phyloP scores from a whole-genome alignment of 30 jellyfish, hydroid and myxozoan genomes.

The Phacellophora camtschatica region DNA sequence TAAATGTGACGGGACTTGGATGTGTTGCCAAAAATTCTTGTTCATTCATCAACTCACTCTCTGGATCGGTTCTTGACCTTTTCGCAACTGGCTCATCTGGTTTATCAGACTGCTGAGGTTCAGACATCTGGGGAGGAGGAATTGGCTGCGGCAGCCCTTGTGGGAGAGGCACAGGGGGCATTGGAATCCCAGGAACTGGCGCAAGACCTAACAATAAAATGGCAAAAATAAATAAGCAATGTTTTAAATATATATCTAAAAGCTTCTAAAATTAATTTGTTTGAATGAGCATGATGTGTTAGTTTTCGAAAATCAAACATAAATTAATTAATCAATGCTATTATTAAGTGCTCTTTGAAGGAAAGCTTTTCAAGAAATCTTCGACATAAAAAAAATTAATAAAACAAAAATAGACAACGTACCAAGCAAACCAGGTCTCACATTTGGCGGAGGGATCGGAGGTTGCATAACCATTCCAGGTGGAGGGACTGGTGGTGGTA shows the following conservation, averaged over 20 bases:
- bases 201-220: constrained; percentile 68
- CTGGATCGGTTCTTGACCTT: constrained; percentile 61
- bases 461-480: constrained; percentile 61
- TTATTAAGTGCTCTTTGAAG: too few relatives aligned
- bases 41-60: constrained; percentile 77
- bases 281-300: too few relatives aligned
- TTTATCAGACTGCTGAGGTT: constrained; percentile 14
- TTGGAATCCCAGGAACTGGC: constrained; percentile 79
- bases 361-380: neutral
- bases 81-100: constrained; percentile 81
- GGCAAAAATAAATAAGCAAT: too few relatives aligned
- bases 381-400: neutral
- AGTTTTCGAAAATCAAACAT: too few relatives aligned
- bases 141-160: constrained; percentile 64
- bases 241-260: too few relatives aligned
- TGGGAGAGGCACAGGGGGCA: constrained; percentile 81
- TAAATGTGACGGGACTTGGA: constrained; percentile 84
- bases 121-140: constrained; percentile 82
- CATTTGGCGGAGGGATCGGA: constrained; percentile 70
- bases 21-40: constrained; percentile 77
- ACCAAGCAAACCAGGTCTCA: constrained; percentile 66
- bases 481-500: constrained; percentile 66
- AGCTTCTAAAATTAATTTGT: too few relatives aligned
- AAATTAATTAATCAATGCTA: too few relatives aligned
- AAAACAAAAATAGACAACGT: neutral